A percentile compares a stretch with the other conserved stretches of the same genome.
Evolutionary conservation across 2,888 invertebrate species (phyloP).

Genomic region (Teinopalpus imperialis): DNA sequence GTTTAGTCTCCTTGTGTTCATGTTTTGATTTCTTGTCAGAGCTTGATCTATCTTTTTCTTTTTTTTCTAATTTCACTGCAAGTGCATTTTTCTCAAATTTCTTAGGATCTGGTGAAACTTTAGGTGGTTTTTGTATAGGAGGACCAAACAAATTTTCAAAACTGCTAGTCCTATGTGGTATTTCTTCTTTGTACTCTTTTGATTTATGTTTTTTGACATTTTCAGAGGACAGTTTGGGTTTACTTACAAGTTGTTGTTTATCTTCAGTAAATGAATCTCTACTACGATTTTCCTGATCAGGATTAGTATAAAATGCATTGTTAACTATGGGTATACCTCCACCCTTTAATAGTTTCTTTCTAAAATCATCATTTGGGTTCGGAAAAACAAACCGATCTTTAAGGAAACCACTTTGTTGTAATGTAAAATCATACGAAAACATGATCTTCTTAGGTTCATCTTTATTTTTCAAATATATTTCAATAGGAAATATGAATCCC

Average conservation of each 20-base stretch:
- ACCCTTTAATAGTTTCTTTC: constrained; percentile 92
- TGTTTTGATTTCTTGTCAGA: constrained; percentile 74
- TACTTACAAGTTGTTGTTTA: constrained; percentile 84
- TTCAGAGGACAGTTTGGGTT: constrained; percentile 85
- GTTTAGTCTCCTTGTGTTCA: constrained; percentile 71
- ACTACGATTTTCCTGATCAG: constrained; percentile 80
- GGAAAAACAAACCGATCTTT: constrained; percentile 93
- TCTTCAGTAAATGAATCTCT: constrained; percentile 82
- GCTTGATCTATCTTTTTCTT: constrained; percentile 78
- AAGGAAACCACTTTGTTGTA: constrained; percentile 88
- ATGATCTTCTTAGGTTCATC: constrained; percentile 94
- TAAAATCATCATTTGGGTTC: constrained; percentile 94
- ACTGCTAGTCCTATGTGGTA: constrained; percentile 81
- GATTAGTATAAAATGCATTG: constrained; percentile 71
- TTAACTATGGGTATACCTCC: constrained; percentile 85
- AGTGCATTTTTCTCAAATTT: constrained; percentile 66
- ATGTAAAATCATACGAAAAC: constrained; percentile 92
- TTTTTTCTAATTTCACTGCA: constrained; percentile 73
- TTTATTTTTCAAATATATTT: constrained; percentile 93
- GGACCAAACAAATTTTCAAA: constrained; percentile 92
- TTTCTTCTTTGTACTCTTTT: constrained; percentile 80
- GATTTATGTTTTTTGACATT: constrained; percentile 83
- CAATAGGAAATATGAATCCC: constrained; percentile 94
- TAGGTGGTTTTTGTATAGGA: constrained; percentile 89
- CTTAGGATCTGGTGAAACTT: constrained; percentile 85